These are phyloP conservation scores for Campoplex capitator DNA, from an alignment of 2,888 invertebrate genomes.

Conservation along the genomic window DNA sequence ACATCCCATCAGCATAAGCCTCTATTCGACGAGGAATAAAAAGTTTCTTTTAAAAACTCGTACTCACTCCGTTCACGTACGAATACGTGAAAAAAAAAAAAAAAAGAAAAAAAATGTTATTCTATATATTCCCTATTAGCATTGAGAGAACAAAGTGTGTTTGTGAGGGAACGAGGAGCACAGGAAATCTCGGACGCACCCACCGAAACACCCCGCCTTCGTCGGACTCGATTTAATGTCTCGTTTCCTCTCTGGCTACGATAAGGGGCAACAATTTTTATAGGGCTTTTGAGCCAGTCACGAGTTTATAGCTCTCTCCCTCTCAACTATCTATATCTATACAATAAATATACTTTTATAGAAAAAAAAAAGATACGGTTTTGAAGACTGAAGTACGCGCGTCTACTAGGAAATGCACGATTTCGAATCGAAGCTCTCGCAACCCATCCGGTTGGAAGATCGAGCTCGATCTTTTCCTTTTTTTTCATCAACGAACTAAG, in stretches of 20 bases:
- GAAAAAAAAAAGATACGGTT: background rate
- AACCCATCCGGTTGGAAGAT: slow-evolving; percentile 50
- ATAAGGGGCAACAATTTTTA: slow-evolving; percentile 82
- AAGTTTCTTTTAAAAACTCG: slow-evolving; percentile 5
- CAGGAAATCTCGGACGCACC: slow-evolving; percentile 84
- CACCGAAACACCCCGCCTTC: slow-evolving; percentile 83
- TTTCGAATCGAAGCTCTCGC: slow-evolving; percentile 45
- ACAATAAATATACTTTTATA: slow-evolving; percentile 1
- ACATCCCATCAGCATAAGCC: slow-evolving; percentile 19
- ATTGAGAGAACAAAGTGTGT: slow-evolving; percentile 63
- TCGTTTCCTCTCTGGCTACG: slow-evolving; percentile 81
- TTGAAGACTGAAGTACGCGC: background rate
- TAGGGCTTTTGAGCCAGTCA: slow-evolving; percentile 73
- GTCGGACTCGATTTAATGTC: slow-evolving; percentile 83
- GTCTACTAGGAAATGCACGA: slow-evolving; percentile 59
- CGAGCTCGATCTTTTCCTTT: slow-evolving; percentile 18
- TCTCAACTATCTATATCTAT: slow-evolving; percentile 5
- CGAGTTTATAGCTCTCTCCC: slow-evolving; percentile 49
- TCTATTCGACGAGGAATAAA: background rate
- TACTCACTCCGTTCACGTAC: background rate
- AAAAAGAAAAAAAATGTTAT: slow-evolving; percentile 36
- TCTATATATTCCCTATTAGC: slow-evolving; percentile 34
- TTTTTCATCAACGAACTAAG: background rate
- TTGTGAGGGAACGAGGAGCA: slow-evolving; percentile 75
- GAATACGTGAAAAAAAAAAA: slow-evolving; percentile 34